A percentile compares a stretch with the other conserved stretches of the same genome.
Evolutionary conservation across 2,797 vertebrate species (phyloP).

Genomic region (Malurus splendens): DNA sequence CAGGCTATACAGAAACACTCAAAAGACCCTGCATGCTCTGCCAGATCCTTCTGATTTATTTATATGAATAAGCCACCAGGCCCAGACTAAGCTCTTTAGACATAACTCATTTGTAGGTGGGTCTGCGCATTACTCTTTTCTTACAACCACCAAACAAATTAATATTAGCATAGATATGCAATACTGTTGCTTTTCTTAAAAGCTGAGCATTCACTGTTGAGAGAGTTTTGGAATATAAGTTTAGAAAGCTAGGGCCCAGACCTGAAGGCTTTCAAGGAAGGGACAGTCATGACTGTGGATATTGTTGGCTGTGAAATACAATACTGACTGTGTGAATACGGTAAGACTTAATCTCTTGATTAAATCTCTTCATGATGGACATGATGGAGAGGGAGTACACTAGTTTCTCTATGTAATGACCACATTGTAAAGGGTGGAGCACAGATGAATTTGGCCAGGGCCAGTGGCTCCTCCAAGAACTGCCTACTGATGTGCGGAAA

Average conservation of each 20-base stretch:
- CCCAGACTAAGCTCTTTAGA: conserved; percentile 27
- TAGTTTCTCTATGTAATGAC: neutral
- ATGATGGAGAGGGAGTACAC: neutral
- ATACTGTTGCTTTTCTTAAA: conserved; percentile 2
- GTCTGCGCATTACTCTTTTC: conserved; percentile 3
- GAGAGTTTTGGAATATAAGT: neutral
- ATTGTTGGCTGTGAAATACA: neutral
- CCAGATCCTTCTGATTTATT: conserved; percentile 52
- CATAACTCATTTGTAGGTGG: conserved; percentile 26
- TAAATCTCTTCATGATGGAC: neutral
- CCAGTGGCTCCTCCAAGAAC: neutral
- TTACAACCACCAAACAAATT: conserved; percentile 24
- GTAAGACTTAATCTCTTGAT: neutral
- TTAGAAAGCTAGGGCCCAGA: neutral
- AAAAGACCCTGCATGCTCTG: conserved; percentile 3
- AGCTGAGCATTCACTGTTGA: neutral
- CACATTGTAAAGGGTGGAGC: neutral
- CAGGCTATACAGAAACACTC: conserved; percentile 43
- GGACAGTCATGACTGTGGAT: neutral
- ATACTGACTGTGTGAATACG: neutral
- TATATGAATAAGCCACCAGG: conserved; percentile 38
- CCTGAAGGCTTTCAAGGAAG: neutral
- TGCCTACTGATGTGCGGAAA: conserved; percentile 19
- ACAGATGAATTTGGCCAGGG: neutral
- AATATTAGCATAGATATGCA: neutral